Percentiles rank a stretch among this genome's conserved stretches.
These are phyloP conservation scores for Macaca mulatta DNA, from an alignment of 2,113 vertebrate genomes.

Conservation along the genomic window DNA sequence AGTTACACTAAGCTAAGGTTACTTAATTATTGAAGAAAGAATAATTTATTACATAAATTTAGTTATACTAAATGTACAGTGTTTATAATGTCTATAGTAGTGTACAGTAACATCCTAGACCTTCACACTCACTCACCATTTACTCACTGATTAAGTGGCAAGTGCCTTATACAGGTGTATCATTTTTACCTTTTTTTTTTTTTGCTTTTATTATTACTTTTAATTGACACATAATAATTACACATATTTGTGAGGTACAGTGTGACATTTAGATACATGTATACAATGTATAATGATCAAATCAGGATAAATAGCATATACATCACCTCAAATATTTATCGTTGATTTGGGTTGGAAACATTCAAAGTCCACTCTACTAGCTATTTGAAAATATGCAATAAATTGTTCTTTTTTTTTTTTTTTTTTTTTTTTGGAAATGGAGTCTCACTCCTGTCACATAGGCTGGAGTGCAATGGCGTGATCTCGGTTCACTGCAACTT, in stretches of 20 bases:
- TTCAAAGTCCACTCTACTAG: no score
- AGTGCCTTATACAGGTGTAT: neutral
- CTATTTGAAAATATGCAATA: no score
- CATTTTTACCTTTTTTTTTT: neutral
- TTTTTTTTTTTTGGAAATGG: no score
- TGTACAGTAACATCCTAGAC: neutral
- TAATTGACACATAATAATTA: neutral
- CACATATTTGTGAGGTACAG: neutral
- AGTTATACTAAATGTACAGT: neutral
- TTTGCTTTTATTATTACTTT: neutral
- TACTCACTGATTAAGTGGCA: neutral
- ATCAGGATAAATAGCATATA: no score
- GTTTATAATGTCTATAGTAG: neutral
- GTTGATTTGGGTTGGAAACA: no score
- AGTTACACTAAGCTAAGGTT: neutral
- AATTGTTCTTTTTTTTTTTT: no score
- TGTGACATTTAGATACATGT: neutral
- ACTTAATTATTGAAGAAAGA: neutral
- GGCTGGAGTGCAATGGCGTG: no score
- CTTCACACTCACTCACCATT: neutral
- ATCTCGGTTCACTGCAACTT: no score
- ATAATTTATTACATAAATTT: neutral
- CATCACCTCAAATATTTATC: no score
- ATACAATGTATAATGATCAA: no score
- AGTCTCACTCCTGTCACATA: no score